phyloP scores from a whole-genome alignment of 2,113 vertebrate genomes.

The Hiodon alosoides region DNA sequence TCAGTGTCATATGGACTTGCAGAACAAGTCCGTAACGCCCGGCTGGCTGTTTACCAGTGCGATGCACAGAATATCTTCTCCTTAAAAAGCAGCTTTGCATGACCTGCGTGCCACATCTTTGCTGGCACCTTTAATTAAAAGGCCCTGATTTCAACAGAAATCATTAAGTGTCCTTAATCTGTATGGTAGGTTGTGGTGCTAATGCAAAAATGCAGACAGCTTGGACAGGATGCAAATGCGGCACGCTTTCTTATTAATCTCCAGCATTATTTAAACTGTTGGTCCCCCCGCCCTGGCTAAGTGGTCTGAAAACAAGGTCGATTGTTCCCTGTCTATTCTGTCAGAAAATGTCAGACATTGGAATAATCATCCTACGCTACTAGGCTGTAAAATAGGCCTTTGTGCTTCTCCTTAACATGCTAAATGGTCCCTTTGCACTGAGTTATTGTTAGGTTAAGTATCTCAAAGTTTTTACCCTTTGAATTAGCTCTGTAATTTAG shows the following conservation, averaged over 20 bases:
- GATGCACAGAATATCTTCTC: background rate
- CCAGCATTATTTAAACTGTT: slow-evolving; percentile 3
- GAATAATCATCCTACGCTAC: slow-evolving; percentile 11
- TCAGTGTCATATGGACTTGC: background rate
- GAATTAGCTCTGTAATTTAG: background rate
- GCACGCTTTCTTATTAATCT: background rate
- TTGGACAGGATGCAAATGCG: background rate
- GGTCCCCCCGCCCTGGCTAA: slow-evolving; percentile 5
- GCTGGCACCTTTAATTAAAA: slow-evolving; percentile 4
- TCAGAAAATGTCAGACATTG: slow-evolving; percentile 15
- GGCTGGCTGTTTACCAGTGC: background rate
- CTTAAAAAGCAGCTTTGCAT: slow-evolving; percentile 1
- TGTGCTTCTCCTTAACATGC: slow-evolving; percentile 13
- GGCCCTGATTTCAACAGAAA: background rate
- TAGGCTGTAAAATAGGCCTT: slow-evolving; percentile 2
- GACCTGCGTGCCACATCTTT: background rate
- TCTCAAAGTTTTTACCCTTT: slow-evolving; percentile 14
- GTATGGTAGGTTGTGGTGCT: background rate
- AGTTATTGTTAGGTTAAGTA: slow-evolving; percentile 9
- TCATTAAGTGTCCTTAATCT: slow-evolving; percentile 7
- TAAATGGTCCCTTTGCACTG: background rate
- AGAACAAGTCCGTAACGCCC: background rate
- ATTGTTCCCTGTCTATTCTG: slow-evolving; percentile 12
- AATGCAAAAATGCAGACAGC: background rate
- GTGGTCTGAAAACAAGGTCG: slow-evolving; percentile 13